A percentile compares a stretch with the other conserved stretches of the same genome.
Conservation (phyloP, 2,888 invertebrate genomes). For the Tillus elongatus region DNA sequence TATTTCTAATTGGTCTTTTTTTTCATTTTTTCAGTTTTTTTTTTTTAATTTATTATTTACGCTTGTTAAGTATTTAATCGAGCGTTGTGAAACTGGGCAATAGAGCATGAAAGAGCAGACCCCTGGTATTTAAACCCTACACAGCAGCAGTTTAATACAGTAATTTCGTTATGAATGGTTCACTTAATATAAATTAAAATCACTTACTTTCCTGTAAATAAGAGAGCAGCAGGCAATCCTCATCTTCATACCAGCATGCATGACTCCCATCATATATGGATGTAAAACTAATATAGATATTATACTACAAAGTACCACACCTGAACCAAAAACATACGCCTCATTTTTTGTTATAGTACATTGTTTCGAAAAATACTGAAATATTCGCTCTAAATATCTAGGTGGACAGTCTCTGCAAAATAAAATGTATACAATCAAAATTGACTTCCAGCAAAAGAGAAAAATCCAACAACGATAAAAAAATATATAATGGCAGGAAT, state of each 20-base stretch:
- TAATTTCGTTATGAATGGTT: constrained; percentile 4
- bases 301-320: constrained; percentile 48
- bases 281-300: constrained; percentile 58
- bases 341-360: constrained; percentile 36
- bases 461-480: no score
- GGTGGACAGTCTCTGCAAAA: constrained; percentile 34
- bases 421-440: not conserved
- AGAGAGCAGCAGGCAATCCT: constrained; percentile 63
- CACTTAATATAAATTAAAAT: constrained; percentile 14
- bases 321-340: constrained; percentile 51
- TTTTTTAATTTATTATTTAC: no score
- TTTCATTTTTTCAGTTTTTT: no score
- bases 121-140: no score
- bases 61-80: no score
- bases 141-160: no score
- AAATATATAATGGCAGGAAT: no score
- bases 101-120: no score
- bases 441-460: no score
- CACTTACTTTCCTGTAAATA: constrained; percentile 65
- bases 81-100: no score
- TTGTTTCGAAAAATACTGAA: constrained; percentile 32
- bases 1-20: no score
- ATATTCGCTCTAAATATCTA: constrained; percentile 29
- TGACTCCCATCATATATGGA: constrained; percentile 58
- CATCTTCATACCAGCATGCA: constrained; percentile 63